Conservation (phyloP, 2,888 invertebrate species). For the Latrodectus elegans region DNA sequence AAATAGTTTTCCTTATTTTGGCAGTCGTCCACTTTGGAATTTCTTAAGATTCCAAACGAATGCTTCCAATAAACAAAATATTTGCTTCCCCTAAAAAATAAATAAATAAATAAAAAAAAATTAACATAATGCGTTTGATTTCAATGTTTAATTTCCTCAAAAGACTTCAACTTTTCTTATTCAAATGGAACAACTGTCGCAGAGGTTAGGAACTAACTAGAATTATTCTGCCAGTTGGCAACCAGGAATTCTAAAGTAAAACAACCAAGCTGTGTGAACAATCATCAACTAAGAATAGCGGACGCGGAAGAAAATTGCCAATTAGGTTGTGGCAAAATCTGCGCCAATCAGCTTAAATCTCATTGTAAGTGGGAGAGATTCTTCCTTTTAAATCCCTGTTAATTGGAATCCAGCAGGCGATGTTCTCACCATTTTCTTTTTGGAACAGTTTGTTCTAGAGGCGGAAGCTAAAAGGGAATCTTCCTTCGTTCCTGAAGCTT, state of each 20-base stretch:
- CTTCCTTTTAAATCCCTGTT: slow-evolving; percentile 57
- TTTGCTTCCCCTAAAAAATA: background rate
- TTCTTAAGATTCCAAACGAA: too few relatives aligned
- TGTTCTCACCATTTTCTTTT: slow-evolving; percentile 5
- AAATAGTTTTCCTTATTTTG: too few relatives aligned
- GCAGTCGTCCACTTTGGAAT: too few relatives aligned
- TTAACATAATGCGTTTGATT: background rate
- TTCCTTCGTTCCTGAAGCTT: too few relatives aligned
- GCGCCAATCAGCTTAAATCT: slow-evolving; percentile 57
- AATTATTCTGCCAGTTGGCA: background rate
- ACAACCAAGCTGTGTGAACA: slow-evolving; percentile 4
- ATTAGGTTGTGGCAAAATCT: slow-evolving; percentile 54
- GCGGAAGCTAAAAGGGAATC: too few relatives aligned
- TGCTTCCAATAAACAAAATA: too few relatives aligned
- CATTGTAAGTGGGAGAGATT: slow-evolving; percentile 40
- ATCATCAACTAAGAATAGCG: slow-evolving; percentile 13
- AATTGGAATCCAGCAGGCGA: slow-evolving; percentile 40
- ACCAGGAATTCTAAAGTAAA: background rate
- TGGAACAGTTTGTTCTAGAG: too few relatives aligned
- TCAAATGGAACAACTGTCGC: background rate
- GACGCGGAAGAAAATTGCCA: slow-evolving; percentile 37
- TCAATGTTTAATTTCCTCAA: background rate
- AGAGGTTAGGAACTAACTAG: background rate
- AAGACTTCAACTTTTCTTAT: background rate
- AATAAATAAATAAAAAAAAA: background rate